Evolutionary conservation across 2,797 vertebrate genomes (phyloP).

Genomic region (Pipistrellus pipistrellus): DNA sequence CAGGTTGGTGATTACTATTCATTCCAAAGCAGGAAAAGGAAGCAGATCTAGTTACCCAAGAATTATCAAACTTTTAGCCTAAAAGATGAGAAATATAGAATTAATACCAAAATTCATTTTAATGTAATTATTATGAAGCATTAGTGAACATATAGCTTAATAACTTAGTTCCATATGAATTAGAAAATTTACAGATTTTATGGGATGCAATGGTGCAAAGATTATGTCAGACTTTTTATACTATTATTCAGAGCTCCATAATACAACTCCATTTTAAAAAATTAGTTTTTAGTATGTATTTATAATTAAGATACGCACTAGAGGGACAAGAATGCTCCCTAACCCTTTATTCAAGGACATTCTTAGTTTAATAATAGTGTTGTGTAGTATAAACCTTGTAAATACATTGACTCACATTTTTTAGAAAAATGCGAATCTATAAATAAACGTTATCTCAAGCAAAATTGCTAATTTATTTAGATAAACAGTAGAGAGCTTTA

Average conservation of each 20-base stretch:
- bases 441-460: background rate
- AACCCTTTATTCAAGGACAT: conserved; percentile 13
- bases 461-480: conserved; percentile 32
- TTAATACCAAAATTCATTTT: background rate
- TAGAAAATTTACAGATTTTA: conserved; percentile 17
- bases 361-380: conserved; percentile 13
- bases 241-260: background rate
- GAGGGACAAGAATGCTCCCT: background rate
- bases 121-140: background rate
- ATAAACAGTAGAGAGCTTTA: conserved; percentile 31
- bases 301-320: background rate
- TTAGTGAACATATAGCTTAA: background rate
- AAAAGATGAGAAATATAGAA: conserved; percentile 27
- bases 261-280: background rate
- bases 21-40: background rate
- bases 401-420: background rate
- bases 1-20: background rate
- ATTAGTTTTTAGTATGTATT: background rate
- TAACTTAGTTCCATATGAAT: background rate
- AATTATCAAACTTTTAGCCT: background rate
- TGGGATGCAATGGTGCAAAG: background rate
- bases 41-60: background rate
- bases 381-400: background rate
- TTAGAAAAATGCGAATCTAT: background rate
- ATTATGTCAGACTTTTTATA: background rate